These are phyloP conservation scores for Eulemur macaco DNA, from an alignment of 2,113 vertebrate genomes.

Conservation along the genomic window DNA sequence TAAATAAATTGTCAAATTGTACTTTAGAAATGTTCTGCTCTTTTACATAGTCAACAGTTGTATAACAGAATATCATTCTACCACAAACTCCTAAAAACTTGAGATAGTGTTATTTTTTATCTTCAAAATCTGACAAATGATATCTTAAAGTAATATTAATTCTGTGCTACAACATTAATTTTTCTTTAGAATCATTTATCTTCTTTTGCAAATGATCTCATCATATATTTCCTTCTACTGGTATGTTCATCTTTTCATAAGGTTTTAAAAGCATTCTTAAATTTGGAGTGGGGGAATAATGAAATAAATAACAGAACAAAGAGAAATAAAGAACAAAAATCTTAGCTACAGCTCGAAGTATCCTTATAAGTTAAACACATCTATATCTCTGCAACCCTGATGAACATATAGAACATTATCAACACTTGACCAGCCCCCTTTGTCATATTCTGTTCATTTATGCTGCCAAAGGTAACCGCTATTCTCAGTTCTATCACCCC, in stretches of 20 bases:
- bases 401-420: neutral
- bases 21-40: neutral
- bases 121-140: neutral
- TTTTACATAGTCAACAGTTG: neutral
- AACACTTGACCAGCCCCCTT: neutral
- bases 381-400: neutral
- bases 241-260: neutral
- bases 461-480: neutral
- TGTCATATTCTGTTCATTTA: neutral
- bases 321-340: neutral
- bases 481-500: neutral
- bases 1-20: neutral
- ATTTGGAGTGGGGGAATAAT: neutral
- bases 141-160: neutral
- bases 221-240: neutral
- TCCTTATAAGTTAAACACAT: neutral
- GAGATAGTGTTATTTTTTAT: neutral
- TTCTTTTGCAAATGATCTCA: neutral
- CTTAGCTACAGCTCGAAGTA: neutral
- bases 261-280: neutral
- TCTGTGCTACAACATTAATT: neutral
- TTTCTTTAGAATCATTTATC: neutral
- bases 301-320: neutral
- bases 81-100: neutral
- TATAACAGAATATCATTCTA: neutral